Percentiles rank a stretch among this genome's conserved stretches.
phyloP scores from a whole-genome alignment of 2,113 vertebrate genomes.

The Centropristis striata region DNA sequence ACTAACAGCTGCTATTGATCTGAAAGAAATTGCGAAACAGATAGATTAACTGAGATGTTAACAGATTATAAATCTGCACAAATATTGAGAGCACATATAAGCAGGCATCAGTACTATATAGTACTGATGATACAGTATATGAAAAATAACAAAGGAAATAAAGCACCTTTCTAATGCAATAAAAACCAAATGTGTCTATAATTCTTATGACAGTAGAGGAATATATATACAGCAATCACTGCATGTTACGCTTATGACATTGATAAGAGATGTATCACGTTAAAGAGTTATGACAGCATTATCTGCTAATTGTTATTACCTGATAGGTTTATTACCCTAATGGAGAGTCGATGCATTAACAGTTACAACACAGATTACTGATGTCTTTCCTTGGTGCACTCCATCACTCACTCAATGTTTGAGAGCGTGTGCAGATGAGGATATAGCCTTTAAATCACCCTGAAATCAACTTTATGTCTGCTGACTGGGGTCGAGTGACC shows the following conservation, averaged over 20 bases:
- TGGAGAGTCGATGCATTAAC: conserved; percentile 25
- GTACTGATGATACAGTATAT: not conserved
- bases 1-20: conserved; percentile 28
- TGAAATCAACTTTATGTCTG: conserved; percentile 20
- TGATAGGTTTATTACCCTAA: conserved; percentile 24
- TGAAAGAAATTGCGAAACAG: not conserved
- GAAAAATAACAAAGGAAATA: not conserved
- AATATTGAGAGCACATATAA: not conserved
- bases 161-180: not conserved
- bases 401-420: conserved; percentile 7
- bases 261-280: not conserved
- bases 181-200: conserved; percentile 8
- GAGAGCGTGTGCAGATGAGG: not conserved
- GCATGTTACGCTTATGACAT: not conserved
- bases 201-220: not conserved
- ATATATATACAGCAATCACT: not conserved
- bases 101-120: not conserved
- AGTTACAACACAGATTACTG: not conserved
- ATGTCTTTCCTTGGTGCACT: conserved; percentile 11
- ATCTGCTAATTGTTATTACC: conserved; percentile 26
- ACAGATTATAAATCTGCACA: conserved; percentile 13
- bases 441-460: conserved; percentile 30
- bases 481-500: conserved; percentile 4
- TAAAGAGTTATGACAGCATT: conserved; percentile 18
- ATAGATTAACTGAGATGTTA: conserved; percentile 13